A percentile compares a stretch with the other conserved stretches of the same genome.
Conservation (phyloP, 2,113 vertebrate species). For the Tretioscincus oriximinensis region DNA sequence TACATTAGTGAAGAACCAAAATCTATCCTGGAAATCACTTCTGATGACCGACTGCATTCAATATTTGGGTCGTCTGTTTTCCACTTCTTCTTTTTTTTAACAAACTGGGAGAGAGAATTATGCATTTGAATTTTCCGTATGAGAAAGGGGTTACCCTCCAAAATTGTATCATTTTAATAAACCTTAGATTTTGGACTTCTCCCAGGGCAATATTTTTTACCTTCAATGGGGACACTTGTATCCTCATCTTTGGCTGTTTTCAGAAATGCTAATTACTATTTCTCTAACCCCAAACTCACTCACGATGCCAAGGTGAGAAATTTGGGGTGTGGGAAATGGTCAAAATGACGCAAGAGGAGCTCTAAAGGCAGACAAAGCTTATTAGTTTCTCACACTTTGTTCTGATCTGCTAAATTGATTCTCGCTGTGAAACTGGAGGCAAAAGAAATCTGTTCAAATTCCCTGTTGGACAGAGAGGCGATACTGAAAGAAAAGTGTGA, state of each 20-base stretch:
- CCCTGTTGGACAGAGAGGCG: constrained; percentile 8
- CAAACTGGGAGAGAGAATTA: background rate
- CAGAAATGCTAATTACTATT: constrained; percentile 60
- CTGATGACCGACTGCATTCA: background rate
- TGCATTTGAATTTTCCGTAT: background rate
- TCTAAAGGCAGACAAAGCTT: constrained; percentile 47
- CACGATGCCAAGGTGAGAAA: constrained; percentile 56
- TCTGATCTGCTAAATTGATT: constrained; percentile 49
- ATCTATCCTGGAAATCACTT: background rate
- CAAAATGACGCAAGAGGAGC: constrained; percentile 16
- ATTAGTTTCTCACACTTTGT: constrained; percentile 40
- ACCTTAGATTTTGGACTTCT: background rate
- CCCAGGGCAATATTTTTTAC: constrained; percentile 24
- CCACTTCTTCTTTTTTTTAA: too few relatives aligned
- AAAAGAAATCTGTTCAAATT: constrained; percentile 27
- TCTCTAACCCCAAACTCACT: constrained; percentile 33
- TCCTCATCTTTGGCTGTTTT: constrained; percentile 18
- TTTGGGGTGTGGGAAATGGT: constrained; percentile 29
- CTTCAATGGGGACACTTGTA: constrained; percentile 1
- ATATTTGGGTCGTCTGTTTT: background rate
- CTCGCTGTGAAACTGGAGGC: constrained; percentile 27
- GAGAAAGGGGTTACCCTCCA: background rate
- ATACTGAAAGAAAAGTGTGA: constrained; percentile 16
- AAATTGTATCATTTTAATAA: constrained; percentile 1
- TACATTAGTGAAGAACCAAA: background rate